Evolutionary conservation across 2,113 vertebrate species (phyloP).

Genomic region (Chunga burmeisteri): DNA sequence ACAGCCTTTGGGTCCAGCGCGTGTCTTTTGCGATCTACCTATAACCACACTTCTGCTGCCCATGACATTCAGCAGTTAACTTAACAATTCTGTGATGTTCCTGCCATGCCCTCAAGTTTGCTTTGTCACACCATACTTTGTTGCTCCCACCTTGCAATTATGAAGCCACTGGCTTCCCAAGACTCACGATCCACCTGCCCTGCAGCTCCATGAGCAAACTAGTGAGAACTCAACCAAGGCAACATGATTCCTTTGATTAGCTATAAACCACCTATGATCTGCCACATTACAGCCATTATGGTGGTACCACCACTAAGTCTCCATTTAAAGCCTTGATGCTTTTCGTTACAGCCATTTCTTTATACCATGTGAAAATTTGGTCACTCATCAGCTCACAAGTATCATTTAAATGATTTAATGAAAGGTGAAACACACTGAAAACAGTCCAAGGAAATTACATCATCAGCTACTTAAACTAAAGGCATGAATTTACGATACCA

Average conservation of each 20-base stretch:
- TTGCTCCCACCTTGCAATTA: not conserved
- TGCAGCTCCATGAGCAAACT: not conserved
- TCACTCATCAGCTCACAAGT: not conserved
- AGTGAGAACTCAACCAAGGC: not conserved
- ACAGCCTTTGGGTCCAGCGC: not conserved
- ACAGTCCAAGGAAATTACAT: not conserved
- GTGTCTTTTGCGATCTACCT: not conserved
- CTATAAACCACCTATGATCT: not conserved
- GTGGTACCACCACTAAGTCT: not conserved
- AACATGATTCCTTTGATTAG: not conserved
- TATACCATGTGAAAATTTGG: not conserved
- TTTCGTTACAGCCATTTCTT: not conserved
- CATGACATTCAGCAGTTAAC: not conserved
- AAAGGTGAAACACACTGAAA: not conserved
- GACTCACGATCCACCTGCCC: not conserved
- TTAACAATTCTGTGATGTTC: not conserved
- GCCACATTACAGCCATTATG: not conserved
- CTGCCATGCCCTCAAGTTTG: not conserved
- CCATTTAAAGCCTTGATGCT: not conserved
- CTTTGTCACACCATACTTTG: not conserved
- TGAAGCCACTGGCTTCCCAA: not conserved
- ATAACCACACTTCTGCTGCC: not conserved
- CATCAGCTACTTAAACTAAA: not conserved
- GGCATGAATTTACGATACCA: not conserved
- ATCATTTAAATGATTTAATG: not conserved